phyloP scores from a whole-genome alignment of 1,140 invertebrate genomes.

The Lineus longissimus region DNA sequence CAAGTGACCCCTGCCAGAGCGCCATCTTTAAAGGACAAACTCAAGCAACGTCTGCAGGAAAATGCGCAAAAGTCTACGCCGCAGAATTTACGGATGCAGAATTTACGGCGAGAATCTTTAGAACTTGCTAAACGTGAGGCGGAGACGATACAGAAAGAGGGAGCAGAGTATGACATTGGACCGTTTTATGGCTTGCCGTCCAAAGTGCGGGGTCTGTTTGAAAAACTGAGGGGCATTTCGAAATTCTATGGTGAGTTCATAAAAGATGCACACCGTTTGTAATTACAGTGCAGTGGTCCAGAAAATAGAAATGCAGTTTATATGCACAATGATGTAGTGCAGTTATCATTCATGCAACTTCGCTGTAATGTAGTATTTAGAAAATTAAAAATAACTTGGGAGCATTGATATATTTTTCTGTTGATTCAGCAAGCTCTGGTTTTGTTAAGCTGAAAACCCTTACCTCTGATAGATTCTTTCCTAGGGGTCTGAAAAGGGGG shows the following conservation, averaged over 20 bases:
- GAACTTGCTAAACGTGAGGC: slow-evolving; percentile 23
- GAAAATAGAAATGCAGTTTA: neutral
- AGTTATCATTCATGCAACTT: too few species aligned
- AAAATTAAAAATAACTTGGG: neutral
- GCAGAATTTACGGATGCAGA: slow-evolving; percentile 19
- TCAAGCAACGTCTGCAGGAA: slow-evolving; percentile 32
- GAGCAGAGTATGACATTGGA: slow-evolving; percentile 29
- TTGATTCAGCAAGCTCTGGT: too few species aligned
- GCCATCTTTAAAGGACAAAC: slow-evolving; percentile 30
- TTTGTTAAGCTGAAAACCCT: too few species aligned
- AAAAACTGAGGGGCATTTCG: slow-evolving; percentile 64
- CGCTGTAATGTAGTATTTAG: neutral
- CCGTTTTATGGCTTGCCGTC: slow-evolving; percentile 70
- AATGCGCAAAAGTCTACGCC: slow-evolving; percentile 27
- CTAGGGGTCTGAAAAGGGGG: too few species aligned
- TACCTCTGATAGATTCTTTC: too few species aligned
- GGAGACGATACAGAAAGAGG: slow-evolving; percentile 25
- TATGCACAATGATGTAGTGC: neutral
- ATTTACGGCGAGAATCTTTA: slow-evolving; percentile 24
- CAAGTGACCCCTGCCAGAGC: slow-evolving; percentile 4
- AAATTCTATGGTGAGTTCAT: slow-evolving; percentile 40
- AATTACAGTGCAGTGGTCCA: neutral
- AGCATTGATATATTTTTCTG: too few species aligned
- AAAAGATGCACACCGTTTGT: neutral
- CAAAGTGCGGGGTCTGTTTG: slow-evolving; percentile 63